Conservation (phyloP, 2,888 invertebrate species). For the Pocota personata region DNA sequence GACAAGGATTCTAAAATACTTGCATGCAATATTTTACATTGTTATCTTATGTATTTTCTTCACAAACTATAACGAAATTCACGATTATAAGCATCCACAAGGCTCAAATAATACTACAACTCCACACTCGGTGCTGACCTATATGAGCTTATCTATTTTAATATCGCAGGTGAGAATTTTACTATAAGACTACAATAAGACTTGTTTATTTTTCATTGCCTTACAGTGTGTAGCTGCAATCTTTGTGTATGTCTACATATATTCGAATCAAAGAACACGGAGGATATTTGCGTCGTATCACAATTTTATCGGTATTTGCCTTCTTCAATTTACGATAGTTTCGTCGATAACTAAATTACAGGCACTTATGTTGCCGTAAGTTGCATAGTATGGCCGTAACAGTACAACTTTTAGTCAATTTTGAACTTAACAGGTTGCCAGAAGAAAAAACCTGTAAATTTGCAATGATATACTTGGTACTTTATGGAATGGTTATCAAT, state of each 20-base stretch:
- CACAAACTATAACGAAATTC: too few relatives aligned
- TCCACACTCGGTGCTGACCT: too few relatives aligned
- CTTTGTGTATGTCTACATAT: background rate
- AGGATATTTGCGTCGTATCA: background rate
- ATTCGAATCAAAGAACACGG: background rate
- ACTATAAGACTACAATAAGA: too few relatives aligned
- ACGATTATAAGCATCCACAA: too few relatives aligned
- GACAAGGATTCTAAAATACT: too few relatives aligned
- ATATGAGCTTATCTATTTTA: too few relatives aligned
- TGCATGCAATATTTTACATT: too few relatives aligned
- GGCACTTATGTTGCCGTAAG: background rate
- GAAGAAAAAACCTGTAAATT: background rate
- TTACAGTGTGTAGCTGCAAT: background rate
- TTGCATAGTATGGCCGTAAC: background rate
- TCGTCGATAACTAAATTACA: background rate
- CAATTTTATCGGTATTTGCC: background rate
- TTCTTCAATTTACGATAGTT: background rate
- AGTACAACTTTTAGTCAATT: background rate
- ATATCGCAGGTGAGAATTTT: too few relatives aligned
- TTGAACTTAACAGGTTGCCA: background rate
- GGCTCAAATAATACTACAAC: too few relatives aligned
- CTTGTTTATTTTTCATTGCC: too few relatives aligned
- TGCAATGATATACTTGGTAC: background rate
- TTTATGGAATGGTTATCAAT: constrained; percentile 45
- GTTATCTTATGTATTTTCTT: too few relatives aligned